Evolutionary conservation across 1,140 invertebrate species (phyloP), one percentile per base, ranked within the genome.

Genomic region (Drosophila sturtevanti): DNA sequence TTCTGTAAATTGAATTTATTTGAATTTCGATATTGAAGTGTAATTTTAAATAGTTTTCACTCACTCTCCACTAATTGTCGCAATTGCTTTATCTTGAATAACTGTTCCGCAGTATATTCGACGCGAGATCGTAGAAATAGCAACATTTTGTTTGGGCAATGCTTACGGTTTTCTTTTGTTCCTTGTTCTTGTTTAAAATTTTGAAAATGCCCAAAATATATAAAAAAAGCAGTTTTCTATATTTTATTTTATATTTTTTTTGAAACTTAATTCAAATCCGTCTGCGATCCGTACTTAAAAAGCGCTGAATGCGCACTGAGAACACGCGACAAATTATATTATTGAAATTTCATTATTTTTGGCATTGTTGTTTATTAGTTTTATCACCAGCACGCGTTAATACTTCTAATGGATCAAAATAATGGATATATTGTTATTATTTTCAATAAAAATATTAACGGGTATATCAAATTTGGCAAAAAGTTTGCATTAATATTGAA

Each of bases 51-150:
- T 34, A 41, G 14, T 51, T 0, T 21, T 2, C 18, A 51, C 84
- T 90, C 74, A 89, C 84, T 89, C 44, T 89, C 72, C 38, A 89
- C 84, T 22, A 89, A 60, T 31, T 89, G 81, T 6, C 81, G 71
- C 2, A 89, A 54, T 58, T 89, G 84, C 9, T 89, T 63, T 16
- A 90, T 90, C 41, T 89, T 89, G 14, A 89, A 80, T 16, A 54
- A 16, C 52, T 89, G 65, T 31, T 89, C 76, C 4, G 58, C 66
- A 16, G 79, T 59, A 34, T 78, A 66, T 4, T 77, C 77, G 9
- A 77, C 75, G 2, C 63, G 65, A 10, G 71, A 37, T 48, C 64
- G 60, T 6, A 70, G 52, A 41, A 86, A 86, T 5, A 81, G 34
- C 18, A 48, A 21, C 81, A 86, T 86, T 16, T 56, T 77, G 1